These are phyloP conservation scores for Tenrec ecaudatus DNA, from an alignment of 2,113 vertebrate genomes.

Conservation along the genomic window DNA sequence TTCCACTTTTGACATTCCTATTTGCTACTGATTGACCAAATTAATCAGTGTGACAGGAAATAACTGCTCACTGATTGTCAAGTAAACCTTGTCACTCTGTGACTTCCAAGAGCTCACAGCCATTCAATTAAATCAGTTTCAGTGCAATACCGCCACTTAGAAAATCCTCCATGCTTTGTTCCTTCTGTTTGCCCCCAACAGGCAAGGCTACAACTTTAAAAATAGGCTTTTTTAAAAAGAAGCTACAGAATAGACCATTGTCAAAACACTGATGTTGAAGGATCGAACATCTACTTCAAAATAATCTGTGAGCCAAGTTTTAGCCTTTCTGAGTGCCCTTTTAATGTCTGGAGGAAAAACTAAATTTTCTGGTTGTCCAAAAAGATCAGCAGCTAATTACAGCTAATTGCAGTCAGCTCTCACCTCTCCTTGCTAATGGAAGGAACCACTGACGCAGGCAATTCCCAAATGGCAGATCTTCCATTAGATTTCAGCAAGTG, in stretches of 20 bases:
- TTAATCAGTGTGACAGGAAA: constrained; percentile 75
- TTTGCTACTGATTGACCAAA: constrained; percentile 78
- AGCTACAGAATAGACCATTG: not conserved
- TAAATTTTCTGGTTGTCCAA: constrained; percentile 71
- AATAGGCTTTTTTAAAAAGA: constrained; percentile 13
- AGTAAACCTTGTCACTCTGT: constrained; percentile 71
- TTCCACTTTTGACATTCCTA: constrained; percentile 70
- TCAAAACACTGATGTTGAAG: not conserved
- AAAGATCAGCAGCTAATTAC: constrained; percentile 72
- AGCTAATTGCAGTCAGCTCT: constrained; percentile 62
- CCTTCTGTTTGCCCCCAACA: not conserved
- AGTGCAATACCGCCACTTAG: not conserved
- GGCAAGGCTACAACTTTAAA: constrained; percentile 38
- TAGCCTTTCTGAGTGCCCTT: constrained; percentile 13
- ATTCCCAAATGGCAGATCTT: constrained; percentile 31
- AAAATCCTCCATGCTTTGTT: constrained; percentile 36
- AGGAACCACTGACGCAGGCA: constrained; percentile 8
- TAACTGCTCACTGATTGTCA: constrained; percentile 70
- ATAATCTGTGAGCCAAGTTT: not conserved
- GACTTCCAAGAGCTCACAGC: constrained; percentile 67
- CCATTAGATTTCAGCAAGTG: constrained; percentile 63
- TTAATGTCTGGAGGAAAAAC: constrained; percentile 34
- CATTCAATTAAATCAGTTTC: constrained; percentile 61
- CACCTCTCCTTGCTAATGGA: constrained; percentile 57
- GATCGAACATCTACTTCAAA: not conserved